Base-by-base conservation (phyloP, 2,888 invertebrate species). In the Galeruca laticollis region DNA sequence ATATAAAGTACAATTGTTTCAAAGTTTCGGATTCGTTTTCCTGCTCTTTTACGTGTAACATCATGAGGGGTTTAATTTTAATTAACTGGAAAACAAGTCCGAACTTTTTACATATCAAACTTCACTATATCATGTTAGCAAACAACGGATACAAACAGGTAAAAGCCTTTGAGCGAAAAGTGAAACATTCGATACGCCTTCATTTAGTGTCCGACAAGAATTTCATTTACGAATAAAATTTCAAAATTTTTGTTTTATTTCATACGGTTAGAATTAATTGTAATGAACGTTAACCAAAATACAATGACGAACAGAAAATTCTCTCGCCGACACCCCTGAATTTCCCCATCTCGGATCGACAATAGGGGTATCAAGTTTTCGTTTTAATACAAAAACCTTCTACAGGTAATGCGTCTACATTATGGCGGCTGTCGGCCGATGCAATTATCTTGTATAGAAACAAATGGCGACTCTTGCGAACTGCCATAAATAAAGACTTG, bases 401-500 rank as follows among this genome's bases (percentile, higher is more conserved):
- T 20, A 18, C 33, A 64, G 61, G 70, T 75, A 76, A 75, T 76
- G 72, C 73, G 74, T 76, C 73, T 73, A 73, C 73, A 74, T 78
- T 75, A 75, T 71, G 65, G 64, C 31, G 66, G 66, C 40, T 54
- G 62, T 49, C 62, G 64, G 62, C 54, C 62, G 54, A 56, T 51
- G 71, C 74, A 71, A 76, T 78, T 78, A 73, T 68, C 70, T 70
- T 71, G 71, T 73, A 75, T 74, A 75, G 74, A 76, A 77, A 78
- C 75, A 77, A 78, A 77, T 73, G 77, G 72, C 75, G 73, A 75
- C 77, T 75, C 73, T 72, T 72, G 52, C 56, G 72, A 75, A 75
- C 77, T 73, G 73, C 75, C 73, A 75, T 79, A 76, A 75, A 77
- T 75, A 77, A 75, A 73, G 74, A 69, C 73, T 70, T 69, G 68